Conservation (phyloP, 1,140 invertebrate genomes). For the Heterodera carotae region DNA sequence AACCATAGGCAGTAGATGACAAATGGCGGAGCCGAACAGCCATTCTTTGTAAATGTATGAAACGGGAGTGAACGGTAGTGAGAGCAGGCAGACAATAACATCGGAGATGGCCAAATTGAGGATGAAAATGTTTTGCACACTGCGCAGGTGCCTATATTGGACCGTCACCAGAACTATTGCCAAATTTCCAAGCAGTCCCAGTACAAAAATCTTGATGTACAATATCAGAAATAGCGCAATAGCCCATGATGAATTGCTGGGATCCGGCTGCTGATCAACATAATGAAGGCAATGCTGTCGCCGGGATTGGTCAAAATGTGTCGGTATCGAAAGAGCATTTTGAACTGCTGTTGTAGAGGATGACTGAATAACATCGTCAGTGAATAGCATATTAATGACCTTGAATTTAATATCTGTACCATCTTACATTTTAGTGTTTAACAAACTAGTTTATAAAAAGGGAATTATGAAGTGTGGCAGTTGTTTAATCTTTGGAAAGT, state of each 20-base stretch:
- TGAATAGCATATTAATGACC: not conserved
- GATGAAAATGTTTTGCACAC: constrained; percentile 96
- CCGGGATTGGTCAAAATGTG: not conserved
- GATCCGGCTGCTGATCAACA: constrained; percentile 49
- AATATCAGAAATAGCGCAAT: constrained; percentile 52
- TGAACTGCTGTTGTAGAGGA: constrained; percentile 5
- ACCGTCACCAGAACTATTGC: constrained; percentile 52
- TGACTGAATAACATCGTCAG: not conserved
- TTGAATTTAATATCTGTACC: too few relatives aligned
- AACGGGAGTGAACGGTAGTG: constrained; percentile 86
- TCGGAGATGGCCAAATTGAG: constrained; percentile 91
- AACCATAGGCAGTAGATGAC: constrained; percentile 65
- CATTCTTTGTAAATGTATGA: constrained; percentile 65
- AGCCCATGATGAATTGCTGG: constrained; percentile 51
- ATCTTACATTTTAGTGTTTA: too few relatives aligned
- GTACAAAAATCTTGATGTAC: constrained; percentile 61
- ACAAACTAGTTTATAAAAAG: too few relatives aligned
- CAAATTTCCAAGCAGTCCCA: constrained; percentile 60
- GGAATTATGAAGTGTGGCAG: too few relatives aligned
- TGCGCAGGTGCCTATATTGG: constrained; percentile 67
- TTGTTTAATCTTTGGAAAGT: too few relatives aligned
- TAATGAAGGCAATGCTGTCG: constrained; percentile 35
- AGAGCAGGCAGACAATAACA: constrained; percentile 85
- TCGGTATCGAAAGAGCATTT: not conserved
- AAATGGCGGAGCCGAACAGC: constrained; percentile 65